Base-by-base conservation (phyloP, 64 coral and sea anemone species). In the Montipora efflorescens region DNA sequence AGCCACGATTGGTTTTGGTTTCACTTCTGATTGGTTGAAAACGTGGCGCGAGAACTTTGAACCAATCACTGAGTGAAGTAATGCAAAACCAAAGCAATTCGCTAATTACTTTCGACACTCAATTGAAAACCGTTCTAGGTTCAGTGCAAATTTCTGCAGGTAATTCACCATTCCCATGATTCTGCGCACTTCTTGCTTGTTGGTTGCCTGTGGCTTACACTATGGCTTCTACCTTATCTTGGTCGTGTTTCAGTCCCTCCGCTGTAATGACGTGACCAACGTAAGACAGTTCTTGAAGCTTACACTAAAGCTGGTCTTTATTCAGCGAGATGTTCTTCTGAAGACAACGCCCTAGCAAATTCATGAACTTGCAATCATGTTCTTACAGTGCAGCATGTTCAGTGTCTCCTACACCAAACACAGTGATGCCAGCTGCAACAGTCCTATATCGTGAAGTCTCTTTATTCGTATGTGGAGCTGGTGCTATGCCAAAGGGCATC, bases 401-500 rank as follows among this genome's bases (percentile, higher is more conserved):
- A 5, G 79, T 90, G 72, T 95, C 58, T 52, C 79, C 88, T 0
- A 74, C 71, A 75, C 81, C 93, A 86, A 58, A 79, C 13, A 91
- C 81, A 36, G 83, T 77, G 14, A 75, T 89, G 48, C 82, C 67
- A 62, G 83, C 78, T 73, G 79, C 77, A 20, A 94, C 47, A 2
- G 66, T 36, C 5, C 55, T 58, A 36, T 9, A 81, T 48, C 85
- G 22, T 51, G 46, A 55, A 75, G 6, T 68, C 78, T 67, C 43
- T 89, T 47, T 4, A 94, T 49, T 94, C 61, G 51, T 75, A 77
- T 36, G 28, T 20, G 67, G 92, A 18, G 92, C 78, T 28, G 86
- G 77, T 14, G 92, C 43, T 19, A 93, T 77, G 13, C 91, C 91
- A 64, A 77, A 93, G 44, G 91, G 81, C 55, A 93, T 93, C 48